Evolutionary conservation across 2,888 invertebrate species (phyloP).

Genomic region (Hyles lineata): DNA sequence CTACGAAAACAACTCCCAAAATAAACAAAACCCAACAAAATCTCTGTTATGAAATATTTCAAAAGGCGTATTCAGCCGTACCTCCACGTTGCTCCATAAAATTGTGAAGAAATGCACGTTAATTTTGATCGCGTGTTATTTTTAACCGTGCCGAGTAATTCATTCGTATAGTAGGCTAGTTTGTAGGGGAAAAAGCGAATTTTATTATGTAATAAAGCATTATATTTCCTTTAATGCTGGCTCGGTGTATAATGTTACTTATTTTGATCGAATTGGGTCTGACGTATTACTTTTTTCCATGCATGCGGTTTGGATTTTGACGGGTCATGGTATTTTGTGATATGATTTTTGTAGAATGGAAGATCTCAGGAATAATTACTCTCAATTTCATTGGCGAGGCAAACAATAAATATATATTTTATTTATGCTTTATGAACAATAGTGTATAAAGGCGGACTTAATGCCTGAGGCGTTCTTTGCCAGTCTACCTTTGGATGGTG

Average conservation of each 20-base stretch:
- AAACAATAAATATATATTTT: too few species aligned
- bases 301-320: background rate
- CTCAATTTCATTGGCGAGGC: too few species aligned
- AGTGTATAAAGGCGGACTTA: too few species aligned
- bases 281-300: constrained; percentile 1
- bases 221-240: constrained; percentile 25
- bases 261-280: constrained; percentile 33
- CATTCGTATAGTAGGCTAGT: constrained; percentile 24
- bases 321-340: background rate
- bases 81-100: constrained; percentile 37
- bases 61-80: constrained; percentile 33
- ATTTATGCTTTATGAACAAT: too few species aligned
- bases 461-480: too few species aligned
- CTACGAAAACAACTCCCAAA: background rate
- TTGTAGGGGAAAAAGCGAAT: constrained; percentile 26
- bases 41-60: constrained; percentile 21
- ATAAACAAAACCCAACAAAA: constrained; percentile 3
- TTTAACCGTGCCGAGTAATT: constrained; percentile 23
- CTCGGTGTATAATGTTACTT: constrained; percentile 29
- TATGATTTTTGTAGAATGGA: background rate
- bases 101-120: constrained; percentile 37
- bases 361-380: too few species aligned
- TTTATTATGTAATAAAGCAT: constrained; percentile 27
- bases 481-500: too few species aligned
- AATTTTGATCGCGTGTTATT: constrained; percentile 34